Conservation (phyloP, 92 coral and sea anemone genomes). For the Ricordea florida region DNA sequence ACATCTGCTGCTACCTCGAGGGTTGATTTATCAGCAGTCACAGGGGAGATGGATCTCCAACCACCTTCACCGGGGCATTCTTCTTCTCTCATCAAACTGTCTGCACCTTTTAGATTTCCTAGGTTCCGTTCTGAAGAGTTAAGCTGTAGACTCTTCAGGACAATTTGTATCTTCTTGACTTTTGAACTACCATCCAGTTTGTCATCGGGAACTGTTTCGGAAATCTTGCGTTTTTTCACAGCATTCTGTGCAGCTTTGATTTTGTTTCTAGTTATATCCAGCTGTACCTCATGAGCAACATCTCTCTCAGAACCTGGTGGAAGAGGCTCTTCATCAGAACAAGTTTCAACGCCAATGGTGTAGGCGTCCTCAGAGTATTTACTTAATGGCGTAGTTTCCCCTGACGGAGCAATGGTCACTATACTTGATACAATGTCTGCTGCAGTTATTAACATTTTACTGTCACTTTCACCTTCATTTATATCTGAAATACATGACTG, state of each 20-base stretch:
- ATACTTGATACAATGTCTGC: conserved; percentile 69
- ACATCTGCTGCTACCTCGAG: conserved; percentile 45
- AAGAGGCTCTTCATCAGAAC: conserved; percentile 78
- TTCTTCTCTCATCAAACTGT: conserved; percentile 2
- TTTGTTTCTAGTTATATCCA: conserved; percentile 61
- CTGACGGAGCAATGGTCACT: conserved; percentile 35
- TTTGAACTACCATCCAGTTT: conserved; percentile 47
- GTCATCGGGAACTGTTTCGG: conserved; percentile 59
- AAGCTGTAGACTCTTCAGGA: conserved; percentile 53
- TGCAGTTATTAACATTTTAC: conserved; percentile 1
- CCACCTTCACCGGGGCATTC: conserved; percentile 34
- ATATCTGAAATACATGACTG: neutral
- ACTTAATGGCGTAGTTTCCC: conserved; percentile 8
- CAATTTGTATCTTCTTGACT: conserved; percentile 71
- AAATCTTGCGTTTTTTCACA: conserved; percentile 68
- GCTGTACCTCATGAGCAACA: conserved; percentile 67
- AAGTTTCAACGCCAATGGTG: conserved; percentile 64
- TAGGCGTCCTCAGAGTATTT: conserved; percentile 69
- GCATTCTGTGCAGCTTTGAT: conserved; percentile 74
- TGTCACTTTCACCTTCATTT: conserved; percentile 1
- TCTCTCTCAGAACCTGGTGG: conserved; percentile 81
- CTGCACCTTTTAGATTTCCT: neutral
- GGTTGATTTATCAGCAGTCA: neutral
- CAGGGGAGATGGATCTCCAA: conserved; percentile 10
- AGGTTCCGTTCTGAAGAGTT: conserved; percentile 28